A percentile compares a stretch with the other conserved stretches of the same genome.
These are phyloP conservation scores for Mus spicilegus DNA, from an alignment of 2,113 vertebrate genomes.

Conservation along the genomic window DNA sequence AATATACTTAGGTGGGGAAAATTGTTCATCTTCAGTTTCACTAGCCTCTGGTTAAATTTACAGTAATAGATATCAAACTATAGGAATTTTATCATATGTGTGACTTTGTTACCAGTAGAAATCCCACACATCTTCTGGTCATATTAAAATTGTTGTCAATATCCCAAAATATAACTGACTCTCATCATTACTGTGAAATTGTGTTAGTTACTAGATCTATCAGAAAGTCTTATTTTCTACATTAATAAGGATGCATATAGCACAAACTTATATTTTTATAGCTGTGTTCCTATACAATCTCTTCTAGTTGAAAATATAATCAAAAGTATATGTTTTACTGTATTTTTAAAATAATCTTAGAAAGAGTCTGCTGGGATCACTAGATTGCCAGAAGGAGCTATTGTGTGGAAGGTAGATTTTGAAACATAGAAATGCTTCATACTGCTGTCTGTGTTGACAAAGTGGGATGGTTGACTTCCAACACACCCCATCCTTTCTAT, in stretches of 20 bases:
- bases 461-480: background rate
- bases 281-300: background rate
- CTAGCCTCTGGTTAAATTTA: conserved; percentile 30
- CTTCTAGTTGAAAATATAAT: background rate
- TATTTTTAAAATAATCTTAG: background rate
- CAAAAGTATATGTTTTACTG: background rate
- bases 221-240: background rate
- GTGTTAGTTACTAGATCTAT: background rate
- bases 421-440: background rate
- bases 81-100: background rate
- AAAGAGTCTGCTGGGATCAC: background rate
- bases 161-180: conserved; percentile 5
- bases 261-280: conserved; percentile 14
- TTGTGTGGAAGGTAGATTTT: background rate
- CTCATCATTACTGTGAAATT: conserved; percentile 19
- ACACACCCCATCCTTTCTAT: background rate
- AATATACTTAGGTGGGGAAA: background rate
- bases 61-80: conserved; percentile 12
- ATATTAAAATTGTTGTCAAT: background rate
- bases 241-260: background rate
- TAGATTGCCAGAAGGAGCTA: background rate
- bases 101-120: conserved; percentile 1
- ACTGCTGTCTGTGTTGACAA: background rate
- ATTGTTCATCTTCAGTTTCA: conserved; percentile 6
- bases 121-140: background rate